Evolutionary conservation across 2,888 invertebrate species (phyloP).

Genomic region (Cheilosia soror): DNA sequence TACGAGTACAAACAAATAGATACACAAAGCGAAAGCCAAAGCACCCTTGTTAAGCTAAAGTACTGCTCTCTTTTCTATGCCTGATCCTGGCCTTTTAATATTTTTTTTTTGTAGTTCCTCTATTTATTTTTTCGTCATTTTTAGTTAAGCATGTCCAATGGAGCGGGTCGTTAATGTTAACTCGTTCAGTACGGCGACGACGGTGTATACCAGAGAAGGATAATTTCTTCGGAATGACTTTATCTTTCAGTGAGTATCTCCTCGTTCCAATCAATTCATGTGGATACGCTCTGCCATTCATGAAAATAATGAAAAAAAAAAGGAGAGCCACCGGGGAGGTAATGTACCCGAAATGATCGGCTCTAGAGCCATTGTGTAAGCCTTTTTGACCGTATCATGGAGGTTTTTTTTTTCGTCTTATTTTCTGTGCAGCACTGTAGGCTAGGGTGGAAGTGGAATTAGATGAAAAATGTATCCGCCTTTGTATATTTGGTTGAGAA

Average conservation of each 20-base stretch:
- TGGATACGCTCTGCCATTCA: constrained; percentile 56
- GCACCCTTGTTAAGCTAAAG: constrained; percentile 66
- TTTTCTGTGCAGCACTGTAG: background rate
- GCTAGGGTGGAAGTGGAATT: background rate
- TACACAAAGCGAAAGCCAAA: constrained; percentile 27
- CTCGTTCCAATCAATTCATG: constrained; percentile 66
- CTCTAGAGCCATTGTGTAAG: constrained; percentile 13
- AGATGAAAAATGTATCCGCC: constrained; percentile 13
- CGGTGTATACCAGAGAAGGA: constrained; percentile 27
- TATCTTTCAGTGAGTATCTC: constrained; percentile 60
- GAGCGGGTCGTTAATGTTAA: constrained; percentile 69
- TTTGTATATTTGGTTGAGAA: background rate
- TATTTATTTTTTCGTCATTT: constrained; percentile 31
- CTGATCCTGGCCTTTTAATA: constrained; percentile 46
- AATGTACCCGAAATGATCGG: constrained; percentile 30
- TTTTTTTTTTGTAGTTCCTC: constrained; percentile 27
- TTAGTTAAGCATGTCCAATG: constrained; percentile 68
- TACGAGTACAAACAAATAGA: constrained; percentile 32
- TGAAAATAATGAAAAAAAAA: constrained; percentile 38
- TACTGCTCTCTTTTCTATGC: constrained; percentile 40
- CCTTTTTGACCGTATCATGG: constrained; percentile 27
- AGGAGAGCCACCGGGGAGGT: background rate
- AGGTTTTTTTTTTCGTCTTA: background rate
- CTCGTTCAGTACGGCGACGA: constrained; percentile 45
- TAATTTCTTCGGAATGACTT: constrained; percentile 67